These are phyloP conservation scores for Ptychodera flava DNA, from an alignment of 35 echinoderm and acorn worm species.

Conservation along the genomic window DNA sequence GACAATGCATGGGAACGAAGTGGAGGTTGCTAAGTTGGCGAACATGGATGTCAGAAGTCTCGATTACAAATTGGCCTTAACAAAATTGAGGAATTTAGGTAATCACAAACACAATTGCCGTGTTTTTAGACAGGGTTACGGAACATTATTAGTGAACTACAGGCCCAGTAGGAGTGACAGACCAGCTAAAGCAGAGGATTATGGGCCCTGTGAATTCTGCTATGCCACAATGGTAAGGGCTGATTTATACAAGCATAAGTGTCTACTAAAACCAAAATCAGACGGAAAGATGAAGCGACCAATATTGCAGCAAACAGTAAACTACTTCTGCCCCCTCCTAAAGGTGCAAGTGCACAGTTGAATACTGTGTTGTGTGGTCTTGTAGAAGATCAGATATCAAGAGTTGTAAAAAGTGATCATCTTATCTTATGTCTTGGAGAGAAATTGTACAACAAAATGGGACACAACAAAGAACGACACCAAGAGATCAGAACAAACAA, in stretches of 20 bases:
- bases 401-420: conserved; percentile 34
- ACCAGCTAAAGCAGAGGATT: conserved; percentile 35
- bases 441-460: conserved; percentile 32
- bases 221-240: conserved; percentile 37
- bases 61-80: conserved; percentile 28
- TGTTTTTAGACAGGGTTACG: conserved; percentile 38
- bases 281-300: conserved; percentile 7
- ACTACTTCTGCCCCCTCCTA: conserved; percentile 17
- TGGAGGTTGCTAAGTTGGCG: conserved; percentile 21
- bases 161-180: conserved; percentile 21
- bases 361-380: conserved; percentile 32
- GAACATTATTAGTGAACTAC: conserved; percentile 42
- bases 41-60: conserved; percentile 21
- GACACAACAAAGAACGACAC: conserved; percentile 38
- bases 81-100: conserved; percentile 42
- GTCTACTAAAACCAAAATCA: conserved; percentile 2
- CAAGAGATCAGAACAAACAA: conserved; percentile 43
- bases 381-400: conserved; percentile 28
- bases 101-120: conserved; percentile 55
- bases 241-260: conserved; percentile 53
- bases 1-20: conserved; percentile 23
- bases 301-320: conserved; percentile 27
- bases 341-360: not conserved
- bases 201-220: conserved; percentile 55
- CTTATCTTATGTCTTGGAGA: too few species aligned